Percentiles rank a stretch among this genome's conserved stretches.
These are phyloP conservation scores for Hexactinellida sp. DNA, from an alignment of 37 sponge, comb jelly and placozoan genomes.

Conservation along the genomic window DNA sequence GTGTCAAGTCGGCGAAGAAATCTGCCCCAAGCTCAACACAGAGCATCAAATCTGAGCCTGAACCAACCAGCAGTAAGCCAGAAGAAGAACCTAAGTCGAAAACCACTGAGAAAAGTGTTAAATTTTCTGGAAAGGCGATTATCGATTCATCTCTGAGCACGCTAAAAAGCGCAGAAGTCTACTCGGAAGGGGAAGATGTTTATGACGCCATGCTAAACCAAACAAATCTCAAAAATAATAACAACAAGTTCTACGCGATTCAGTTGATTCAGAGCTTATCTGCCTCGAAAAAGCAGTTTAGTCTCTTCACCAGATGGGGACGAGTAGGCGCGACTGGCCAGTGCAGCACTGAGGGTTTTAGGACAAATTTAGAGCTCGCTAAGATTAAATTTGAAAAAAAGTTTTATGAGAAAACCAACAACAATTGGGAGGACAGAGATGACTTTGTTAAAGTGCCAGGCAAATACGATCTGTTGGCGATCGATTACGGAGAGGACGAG, in stretches of 20 bases:
- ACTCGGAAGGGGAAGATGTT: slow-evolving; percentile 41
- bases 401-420: slow-evolving; percentile 79
- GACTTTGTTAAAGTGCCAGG: slow-evolving; percentile 52
- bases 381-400: slow-evolving; percentile 56
- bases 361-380: slow-evolving; percentile 46
- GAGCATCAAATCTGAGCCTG: neutral
- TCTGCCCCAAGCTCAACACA: neutral
- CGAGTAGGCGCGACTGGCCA: slow-evolving; percentile 77
- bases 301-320: slow-evolving; percentile 81
- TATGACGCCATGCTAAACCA: slow-evolving; percentile 85
- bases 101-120: slow-evolving; percentile 3
- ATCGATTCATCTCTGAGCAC: neutral
- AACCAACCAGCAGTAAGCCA: neutral
- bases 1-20: neutral
- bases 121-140: neutral
- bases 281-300: slow-evolving; percentile 24
- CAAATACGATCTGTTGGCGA: slow-evolving; percentile 70
- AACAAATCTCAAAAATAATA: slow-evolving; percentile 78
- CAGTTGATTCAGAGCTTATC: slow-evolving; percentile 60
- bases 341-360: slow-evolving; percentile 28
- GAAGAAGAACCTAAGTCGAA: slow-evolving; percentile 11
- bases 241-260: slow-evolving; percentile 80
- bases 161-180: slow-evolving; percentile 41
- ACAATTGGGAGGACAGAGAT: slow-evolving; percentile 54
- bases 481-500: slow-evolving; percentile 51